Evolutionary conservation across 1,140 invertebrate genomes (phyloP), one percentile per base, ranked within the genome.

Genomic region (Heliothis subflexa): DNA sequence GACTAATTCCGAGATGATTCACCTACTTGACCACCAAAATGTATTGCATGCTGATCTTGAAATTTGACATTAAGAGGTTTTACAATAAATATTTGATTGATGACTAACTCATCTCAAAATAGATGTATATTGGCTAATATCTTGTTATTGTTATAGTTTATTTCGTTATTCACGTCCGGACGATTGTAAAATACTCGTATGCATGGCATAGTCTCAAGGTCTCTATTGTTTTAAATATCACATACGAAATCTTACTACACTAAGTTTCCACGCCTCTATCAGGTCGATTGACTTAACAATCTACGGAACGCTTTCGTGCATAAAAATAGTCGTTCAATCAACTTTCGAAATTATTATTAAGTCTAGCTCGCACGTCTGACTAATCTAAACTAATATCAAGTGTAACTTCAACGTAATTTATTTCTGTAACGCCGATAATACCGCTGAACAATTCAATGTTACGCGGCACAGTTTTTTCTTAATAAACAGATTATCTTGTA

Each of bases 81-180:
- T 85, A 79, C 62, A 81, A 79, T 77, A 75, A 61, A 70, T 49
- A 64, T 81, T 80, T 84, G 83, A 88, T 88, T 85, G 85, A 89
- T 87, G 78, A 82, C 77, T 66, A 25, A 16, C 73, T 78, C 57
- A 78, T 83, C 82, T 77, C 79, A 52, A 74, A 57, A 64, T 66
- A 50, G 72, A 78, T 62, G 55, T 21, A 21, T 55, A 78, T 88
- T 88, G 81, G 81, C 72, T 71, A 85, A 85, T 55, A 71, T 80
- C 68, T 81, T 78, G 75, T 84, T 82, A 80, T 83, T 87, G 57
- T 85, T 84, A 76, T 79, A 82, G 81, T 45, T 72, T 54, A 71
- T 55, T 78, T 78, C 82, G 80, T 74, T 71, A 81, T 87, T 83
- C 16, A 10, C 25, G 50, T 72, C 52, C 52, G 52, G 52, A 72